Evolutionary conservation across 2,797 vertebrate species (phyloP), one percentile per base, ranked within the genome.

Genomic region (Sebastes baramenuke): DNA sequence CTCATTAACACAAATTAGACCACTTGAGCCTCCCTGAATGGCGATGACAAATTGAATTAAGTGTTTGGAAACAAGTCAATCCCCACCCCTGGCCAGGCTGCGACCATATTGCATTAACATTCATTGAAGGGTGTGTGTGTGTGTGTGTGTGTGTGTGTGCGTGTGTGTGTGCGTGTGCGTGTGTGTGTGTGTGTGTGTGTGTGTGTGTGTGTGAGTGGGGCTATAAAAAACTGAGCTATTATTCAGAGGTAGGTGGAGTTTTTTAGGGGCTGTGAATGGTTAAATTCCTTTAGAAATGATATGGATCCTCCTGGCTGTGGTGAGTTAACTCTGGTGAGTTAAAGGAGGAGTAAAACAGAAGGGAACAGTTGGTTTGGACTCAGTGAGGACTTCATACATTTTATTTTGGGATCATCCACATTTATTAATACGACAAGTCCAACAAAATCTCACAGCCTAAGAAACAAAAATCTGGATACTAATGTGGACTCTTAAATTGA

Each of bases 1-100:
- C 96, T 96, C 95, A 96, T 96, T 96, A 96, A 96, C 96, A 96
- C 96, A 96, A 95, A 96, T 96, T 96, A 96, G 95, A 93, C 93
- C 95, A 96, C 95, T 96, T 95, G 90, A 95, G 92, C 87, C 90
- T 86, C 92, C 89, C 92, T 93, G 92, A 94, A 95, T 95, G 92
- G 94, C 83, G 91, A 94, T 96, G 96, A 96, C 96, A 96, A 96
- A 95, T 96, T 96, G 96, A 96, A 96, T 96, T 95, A 95, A 95
- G 94, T 93, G 89, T 95, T 94, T 95, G 95, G 95, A 95, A 96
- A 95, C 94, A 95, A 95, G 93, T 94, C 92, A 91, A 80, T 90
- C 84, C 89, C 93, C 93, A 86, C 91, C 88, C 90, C 80, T 81
- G 81, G 87, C 95, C 95, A 94, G 93, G 92, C 94, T 93, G 91